Percentiles rank a stretch among this genome's conserved stretches.
These are phyloP conservation scores for Macaria liturata DNA, from an alignment of 2,888 invertebrate genomes.

Conservation along the genomic window DNA sequence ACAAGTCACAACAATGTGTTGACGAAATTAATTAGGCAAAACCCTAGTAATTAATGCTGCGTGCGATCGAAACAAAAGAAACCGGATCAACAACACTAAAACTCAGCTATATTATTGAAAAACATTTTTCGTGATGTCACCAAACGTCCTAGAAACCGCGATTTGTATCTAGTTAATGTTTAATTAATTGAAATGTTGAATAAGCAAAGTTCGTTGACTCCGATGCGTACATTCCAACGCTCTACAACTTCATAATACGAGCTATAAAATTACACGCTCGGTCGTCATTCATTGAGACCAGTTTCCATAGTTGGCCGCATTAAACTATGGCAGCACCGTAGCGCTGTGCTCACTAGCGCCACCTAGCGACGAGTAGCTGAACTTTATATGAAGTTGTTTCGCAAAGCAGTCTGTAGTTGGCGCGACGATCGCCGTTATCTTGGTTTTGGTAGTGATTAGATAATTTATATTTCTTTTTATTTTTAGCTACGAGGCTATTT, in stretches of 20 bases:
- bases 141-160: constrained; percentile 30
- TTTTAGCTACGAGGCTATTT: background rate
- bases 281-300: constrained; percentile 69
- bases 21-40: background rate
- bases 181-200: constrained; percentile 36
- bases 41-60: background rate
- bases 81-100: background rate
- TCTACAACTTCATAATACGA: constrained; percentile 55
- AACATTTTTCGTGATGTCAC: constrained; percentile 28
- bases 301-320: constrained; percentile 47
- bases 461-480: background rate
- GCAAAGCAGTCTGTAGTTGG: constrained; percentile 52
- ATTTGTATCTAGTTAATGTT: constrained; percentile 25
- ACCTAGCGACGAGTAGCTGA: constrained; percentile 71
- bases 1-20: background rate
- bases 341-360: constrained; percentile 48
- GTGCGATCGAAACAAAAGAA: constrained; percentile 4
- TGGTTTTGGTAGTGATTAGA: background rate
- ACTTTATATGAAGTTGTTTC: constrained; percentile 46
- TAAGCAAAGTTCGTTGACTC: constrained; percentile 70
- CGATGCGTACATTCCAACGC: constrained; percentile 61
- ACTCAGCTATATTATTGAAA: constrained; percentile 4
- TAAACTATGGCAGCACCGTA: constrained; percentile 51
- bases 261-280: constrained; percentile 59
- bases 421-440: constrained; percentile 35